Evolutionary conservation across 1,140 invertebrate species (phyloP), one percentile per base, ranked within the genome.

Genomic region (Elysia chlorotica): DNA sequence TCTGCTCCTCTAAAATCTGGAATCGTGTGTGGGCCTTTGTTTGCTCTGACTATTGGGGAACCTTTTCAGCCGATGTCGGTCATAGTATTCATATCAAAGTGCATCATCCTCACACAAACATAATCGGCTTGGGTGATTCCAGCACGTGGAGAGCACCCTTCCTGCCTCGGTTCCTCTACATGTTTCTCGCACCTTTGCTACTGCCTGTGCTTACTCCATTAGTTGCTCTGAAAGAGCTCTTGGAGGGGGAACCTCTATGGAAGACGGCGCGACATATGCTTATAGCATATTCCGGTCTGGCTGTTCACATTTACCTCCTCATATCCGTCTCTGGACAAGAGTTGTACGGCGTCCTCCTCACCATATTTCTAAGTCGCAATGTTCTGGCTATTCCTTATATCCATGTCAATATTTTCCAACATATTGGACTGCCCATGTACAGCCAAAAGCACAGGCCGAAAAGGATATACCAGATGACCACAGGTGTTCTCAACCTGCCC

Each of bases 371-470:
- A 1, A 67, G 68, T 23, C 66, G 83, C 31, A 76, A 77, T 2
- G 25, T 80, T 0, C 33, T 82, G 21, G 36, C 74, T 2, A 78
- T 85, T 38, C 82, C 83, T 0, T 85, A 83, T 76, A 82, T 85
- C 31, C 84, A 85, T 65, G 76, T 85, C 14, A 85, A 85, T 68
- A 85, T 85, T 69, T 85, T 85, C 69, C 84, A 85, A 59, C 84
- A 85, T 65, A 85, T 85, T 31, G 84, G 84, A 23, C 74, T 85
- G 35, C 77, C 83, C 1, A 85, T 85, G 84, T 85, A 84, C 63
- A 76, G 78, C 19, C 67, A 68, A 23, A 71, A 82, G n/a, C 74
- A 75, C 74, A 69, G 81, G 36, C 84, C 84, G 14, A 75, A 76
- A 28, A 76, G 79, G 25, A 72, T 85, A 23, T 85, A 84, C 65